A percentile compares a stretch with the other conserved stretches of the same genome.
Evolutionary conservation across 1,140 invertebrate species (phyloP).

Genomic region (Drosophila lacteicornis): DNA sequence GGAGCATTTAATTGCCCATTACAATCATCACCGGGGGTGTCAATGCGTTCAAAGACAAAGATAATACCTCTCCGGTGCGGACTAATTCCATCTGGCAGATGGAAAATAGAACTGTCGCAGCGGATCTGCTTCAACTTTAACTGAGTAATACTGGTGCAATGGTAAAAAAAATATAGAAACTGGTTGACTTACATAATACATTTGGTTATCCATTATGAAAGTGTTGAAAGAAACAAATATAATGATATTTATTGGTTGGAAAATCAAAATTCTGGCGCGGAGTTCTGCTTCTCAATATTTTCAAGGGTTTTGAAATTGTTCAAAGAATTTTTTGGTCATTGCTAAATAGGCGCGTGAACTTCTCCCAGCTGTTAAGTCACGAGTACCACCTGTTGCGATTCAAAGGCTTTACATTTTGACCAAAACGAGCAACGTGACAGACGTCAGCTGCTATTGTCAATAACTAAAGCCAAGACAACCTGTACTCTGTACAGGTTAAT

Average conservation of each 20-base stretch:
- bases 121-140: neutral
- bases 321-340: neutral
- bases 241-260: no score
- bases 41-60: constrained; percentile 39
- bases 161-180: constrained; percentile 1
- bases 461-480: constrained; percentile 12
- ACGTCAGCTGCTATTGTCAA: constrained; percentile 4
- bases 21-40: constrained; percentile 37
- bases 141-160: neutral
- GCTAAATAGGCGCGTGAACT: neutral
- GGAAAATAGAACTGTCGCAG: constrained; percentile 18
- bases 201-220: neutral
- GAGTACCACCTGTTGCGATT: constrained; percentile 18
- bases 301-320: neutral
- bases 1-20: constrained; percentile 39
- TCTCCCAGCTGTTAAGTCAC: neutral
- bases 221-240: no score
- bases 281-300: constrained; percentile 1
- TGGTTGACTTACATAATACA: neutral
- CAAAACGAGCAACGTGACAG: neutral
- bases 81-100: constrained; percentile 19
- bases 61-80: constrained; percentile 2
- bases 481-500: neutral
- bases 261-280: no score
- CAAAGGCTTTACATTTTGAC: neutral